Conservation (phyloP, 2,797 vertebrate species). For the Oreochromis mossambicus region DNA sequence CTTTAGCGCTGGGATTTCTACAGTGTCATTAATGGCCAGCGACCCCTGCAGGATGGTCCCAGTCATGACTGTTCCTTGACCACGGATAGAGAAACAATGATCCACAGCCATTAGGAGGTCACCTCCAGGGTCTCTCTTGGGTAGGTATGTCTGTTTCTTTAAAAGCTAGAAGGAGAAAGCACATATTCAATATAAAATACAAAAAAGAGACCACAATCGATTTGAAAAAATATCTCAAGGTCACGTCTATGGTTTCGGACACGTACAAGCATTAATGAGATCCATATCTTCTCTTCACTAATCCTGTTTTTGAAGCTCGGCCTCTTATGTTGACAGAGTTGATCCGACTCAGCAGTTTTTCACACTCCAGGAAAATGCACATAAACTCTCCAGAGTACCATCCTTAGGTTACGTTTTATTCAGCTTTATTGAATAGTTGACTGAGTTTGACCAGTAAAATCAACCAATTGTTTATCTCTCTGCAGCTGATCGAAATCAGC, state of each 20-base stretch:
- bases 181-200: background rate
- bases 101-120: conserved; percentile 95
- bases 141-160: conserved; percentile 89
- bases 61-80: conserved; percentile 98
- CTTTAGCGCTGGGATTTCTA: conserved; percentile 97
- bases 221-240: background rate
- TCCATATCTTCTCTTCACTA: background rate
- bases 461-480: background rate
- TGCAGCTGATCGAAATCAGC: background rate
- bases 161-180: conserved; percentile 79
- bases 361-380: background rate
- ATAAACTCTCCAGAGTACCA: background rate
- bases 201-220: background rate
- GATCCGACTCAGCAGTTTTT: background rate
- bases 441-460: background rate
- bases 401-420: background rate
- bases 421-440: background rate
- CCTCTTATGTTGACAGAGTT: background rate
- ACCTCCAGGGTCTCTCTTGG: conserved; percentile 87
- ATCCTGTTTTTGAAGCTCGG: background rate
- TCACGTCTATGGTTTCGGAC: background rate
- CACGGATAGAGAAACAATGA: conserved; percentile 98
- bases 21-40: conserved; percentile 86
- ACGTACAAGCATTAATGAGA: background rate
- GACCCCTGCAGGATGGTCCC: conserved; percentile 95